A percentile compares a stretch with the other conserved stretches of the same genome.
Conservation (phyloP, 1,140 invertebrate species). For the Cotesia chilonis region DNA sequence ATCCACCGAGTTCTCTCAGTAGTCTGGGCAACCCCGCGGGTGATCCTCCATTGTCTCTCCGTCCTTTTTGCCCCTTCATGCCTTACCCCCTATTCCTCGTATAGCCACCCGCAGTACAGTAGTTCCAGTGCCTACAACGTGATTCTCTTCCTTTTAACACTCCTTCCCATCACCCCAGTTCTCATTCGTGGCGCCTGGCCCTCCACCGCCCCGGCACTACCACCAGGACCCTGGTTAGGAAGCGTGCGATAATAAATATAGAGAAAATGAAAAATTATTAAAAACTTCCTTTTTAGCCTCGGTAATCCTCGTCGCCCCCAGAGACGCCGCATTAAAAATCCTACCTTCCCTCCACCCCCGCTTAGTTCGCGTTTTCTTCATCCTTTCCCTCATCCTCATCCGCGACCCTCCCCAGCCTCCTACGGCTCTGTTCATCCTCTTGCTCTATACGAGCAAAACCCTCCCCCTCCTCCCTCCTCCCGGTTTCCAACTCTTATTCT, state of each 20-base stretch:
- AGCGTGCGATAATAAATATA: constrained; percentile 67
- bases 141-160: constrained; percentile 13
- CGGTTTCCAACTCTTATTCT: constrained; percentile 17
- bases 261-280: constrained; percentile 69
- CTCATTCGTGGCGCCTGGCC: too few species aligned
- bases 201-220: neutral
- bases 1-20: constrained; percentile 34
- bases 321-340: constrained; percentile 65
- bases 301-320: constrained; percentile 64
- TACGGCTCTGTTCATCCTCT: constrained; percentile 18
- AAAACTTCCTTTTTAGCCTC: constrained; percentile 67
- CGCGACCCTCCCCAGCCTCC: constrained; percentile 37
- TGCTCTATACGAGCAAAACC: constrained; percentile 29
- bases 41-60: constrained; percentile 60
- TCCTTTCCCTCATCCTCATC: constrained; percentile 33
- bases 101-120: constrained; percentile 18
- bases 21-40: constrained; percentile 40
- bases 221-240: constrained; percentile 56
- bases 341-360: constrained; percentile 27
- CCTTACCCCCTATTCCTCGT: constrained; percentile 17
- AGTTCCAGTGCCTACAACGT: too few species aligned
- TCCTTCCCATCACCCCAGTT: constrained; percentile 17
- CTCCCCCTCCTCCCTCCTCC: neutral
- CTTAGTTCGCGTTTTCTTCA: neutral
- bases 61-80: constrained; percentile 15